Evolutionary conservation across 2,113 vertebrate genomes (phyloP).

Genomic region (Irena cyanogastra): DNA sequence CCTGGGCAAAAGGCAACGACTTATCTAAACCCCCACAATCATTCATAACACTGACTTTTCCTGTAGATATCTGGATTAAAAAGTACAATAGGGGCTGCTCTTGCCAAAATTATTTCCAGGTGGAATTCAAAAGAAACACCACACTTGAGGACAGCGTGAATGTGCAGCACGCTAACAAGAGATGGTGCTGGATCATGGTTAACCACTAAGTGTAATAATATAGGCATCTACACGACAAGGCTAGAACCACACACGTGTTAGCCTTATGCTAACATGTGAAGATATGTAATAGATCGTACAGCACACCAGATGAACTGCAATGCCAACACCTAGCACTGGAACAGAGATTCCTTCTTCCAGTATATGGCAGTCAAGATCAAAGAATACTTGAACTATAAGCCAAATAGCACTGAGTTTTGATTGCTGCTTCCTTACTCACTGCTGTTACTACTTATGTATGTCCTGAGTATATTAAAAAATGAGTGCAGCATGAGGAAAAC

Average conservation of each 20-base stretch:
- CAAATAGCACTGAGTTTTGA: not conserved
- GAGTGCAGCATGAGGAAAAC: not conserved
- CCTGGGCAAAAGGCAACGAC: not conserved
- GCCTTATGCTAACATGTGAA: not conserved
- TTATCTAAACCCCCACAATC: not conserved
- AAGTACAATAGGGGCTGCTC: not conserved
- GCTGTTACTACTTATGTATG: not conserved
- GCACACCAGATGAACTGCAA: not conserved
- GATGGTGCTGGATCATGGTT: not conserved
- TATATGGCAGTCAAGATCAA: not conserved
- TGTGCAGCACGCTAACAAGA: rapidly evolving
- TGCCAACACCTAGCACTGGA: not conserved
- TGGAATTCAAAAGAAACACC: not conserved
- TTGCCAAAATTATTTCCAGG: not conserved
- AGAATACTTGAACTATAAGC: not conserved
- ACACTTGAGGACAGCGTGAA: not conserved
- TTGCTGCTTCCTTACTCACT: not conserved
- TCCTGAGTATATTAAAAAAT: not conserved
- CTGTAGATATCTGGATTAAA: not conserved
- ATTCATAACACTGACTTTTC: not conserved
- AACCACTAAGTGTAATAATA: not conserved
- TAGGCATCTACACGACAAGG: not conserved
- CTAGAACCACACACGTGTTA: not conserved
- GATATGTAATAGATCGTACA: not conserved
- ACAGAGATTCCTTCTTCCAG: not conserved